Conservation (phyloP, 64 coral and sea anemone species). For the Stichodactyla mertensii region DNA sequence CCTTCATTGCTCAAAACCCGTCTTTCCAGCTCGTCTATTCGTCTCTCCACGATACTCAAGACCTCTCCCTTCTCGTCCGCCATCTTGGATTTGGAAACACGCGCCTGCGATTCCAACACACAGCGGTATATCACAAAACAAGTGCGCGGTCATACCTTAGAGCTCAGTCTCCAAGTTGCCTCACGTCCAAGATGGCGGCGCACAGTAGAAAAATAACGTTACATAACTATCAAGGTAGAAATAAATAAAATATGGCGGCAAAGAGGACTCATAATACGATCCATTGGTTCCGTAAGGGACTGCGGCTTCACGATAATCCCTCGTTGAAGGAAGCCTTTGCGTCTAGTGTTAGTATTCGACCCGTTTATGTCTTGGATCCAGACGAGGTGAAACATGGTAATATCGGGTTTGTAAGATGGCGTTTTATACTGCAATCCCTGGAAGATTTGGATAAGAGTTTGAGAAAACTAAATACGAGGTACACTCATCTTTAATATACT, state of each 20-base stretch:
- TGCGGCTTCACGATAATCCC: slow-evolving; percentile 51
- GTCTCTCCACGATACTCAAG: slow-evolving; percentile 54
- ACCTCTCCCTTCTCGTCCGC: slow-evolving; percentile 60
- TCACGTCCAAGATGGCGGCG: slow-evolving; percentile 19
- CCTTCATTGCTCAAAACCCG: slow-evolving; percentile 58
- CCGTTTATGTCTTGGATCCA: slow-evolving; percentile 47
- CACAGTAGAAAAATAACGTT: neutral
- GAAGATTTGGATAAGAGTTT: slow-evolving; percentile 49
- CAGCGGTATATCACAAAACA: neutral
- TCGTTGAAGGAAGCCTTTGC: slow-evolving; percentile 47
- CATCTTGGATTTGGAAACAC: slow-evolving; percentile 24
- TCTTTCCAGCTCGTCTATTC: slow-evolving; percentile 68
- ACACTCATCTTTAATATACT: neutral
- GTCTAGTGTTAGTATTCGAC: slow-evolving; percentile 46
- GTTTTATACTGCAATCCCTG: slow-evolving; percentile 48
- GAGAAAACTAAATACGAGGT: slow-evolving; percentile 49
- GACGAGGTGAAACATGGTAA: slow-evolving; percentile 47
- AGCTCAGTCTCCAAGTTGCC: neutral
- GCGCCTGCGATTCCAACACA: neutral
- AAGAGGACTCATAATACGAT: slow-evolving; percentile 46
- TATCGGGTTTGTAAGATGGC: slow-evolving; percentile 54
- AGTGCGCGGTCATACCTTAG: neutral
- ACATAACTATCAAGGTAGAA: slow-evolving; percentile 4
- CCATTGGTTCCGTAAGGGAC: slow-evolving; percentile 65
- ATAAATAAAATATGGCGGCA: slow-evolving; percentile 30